Evolutionary conservation across 1,140 invertebrate species (phyloP).

Genomic region (Drosophila sp.): DNA sequence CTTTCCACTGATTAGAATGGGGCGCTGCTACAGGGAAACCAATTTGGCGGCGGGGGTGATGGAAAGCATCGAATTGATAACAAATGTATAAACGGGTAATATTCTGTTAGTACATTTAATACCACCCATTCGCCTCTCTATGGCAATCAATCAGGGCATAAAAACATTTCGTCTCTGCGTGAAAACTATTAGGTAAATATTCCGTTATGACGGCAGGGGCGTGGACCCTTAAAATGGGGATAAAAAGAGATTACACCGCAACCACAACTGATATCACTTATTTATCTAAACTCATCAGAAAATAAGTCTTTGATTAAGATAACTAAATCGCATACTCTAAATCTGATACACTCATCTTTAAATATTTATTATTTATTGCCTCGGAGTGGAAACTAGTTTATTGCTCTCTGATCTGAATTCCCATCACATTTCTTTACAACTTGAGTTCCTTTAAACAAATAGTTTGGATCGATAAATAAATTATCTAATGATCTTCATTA

Average conservation of each 20-base stretch:
- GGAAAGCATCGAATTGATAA: constrained; percentile 37
- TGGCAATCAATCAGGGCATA: constrained; percentile 48
- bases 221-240: not conserved
- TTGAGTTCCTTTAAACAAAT: too few species aligned
- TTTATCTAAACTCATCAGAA: too few species aligned
- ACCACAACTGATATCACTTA: not conserved
- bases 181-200: constrained; percentile 37
- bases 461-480: too few species aligned
- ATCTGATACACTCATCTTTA: too few species aligned
- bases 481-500: too few species aligned
- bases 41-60: constrained; percentile 16
- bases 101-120: constrained; percentile 1
- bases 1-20: constrained; percentile 33
- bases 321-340: too few species aligned
- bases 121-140: constrained; percentile 8
- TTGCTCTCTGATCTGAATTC: too few species aligned
- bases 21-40: constrained; percentile 17
- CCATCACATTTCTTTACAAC: too few species aligned
- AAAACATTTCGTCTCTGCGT: constrained; percentile 32
- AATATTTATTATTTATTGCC: too few species aligned
- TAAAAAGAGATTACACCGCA: not conserved
- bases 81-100: not conserved
- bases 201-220: not conserved
- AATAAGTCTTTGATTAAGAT: too few species aligned
- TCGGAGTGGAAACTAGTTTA: too few species aligned